phyloP scores from a whole-genome alignment of 2,888 invertebrate genomes.

The Seira musarum region DNA sequence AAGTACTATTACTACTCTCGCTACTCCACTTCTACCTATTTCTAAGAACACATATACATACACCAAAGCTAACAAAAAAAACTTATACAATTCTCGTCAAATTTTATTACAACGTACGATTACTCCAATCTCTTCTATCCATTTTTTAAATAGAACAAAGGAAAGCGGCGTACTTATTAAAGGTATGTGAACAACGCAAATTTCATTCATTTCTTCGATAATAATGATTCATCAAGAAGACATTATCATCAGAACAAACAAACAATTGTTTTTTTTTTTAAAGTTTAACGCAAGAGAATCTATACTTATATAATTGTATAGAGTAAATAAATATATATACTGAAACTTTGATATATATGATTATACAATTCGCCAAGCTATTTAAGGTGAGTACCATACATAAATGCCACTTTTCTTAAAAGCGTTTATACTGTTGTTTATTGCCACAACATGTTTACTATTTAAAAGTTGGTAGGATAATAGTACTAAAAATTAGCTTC shows the following conservation, averaged over 20 bases:
- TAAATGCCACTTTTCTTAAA: neutral
- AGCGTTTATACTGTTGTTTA: slow-evolving; percentile 3
- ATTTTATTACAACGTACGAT: neutral
- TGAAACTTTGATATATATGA: neutral
- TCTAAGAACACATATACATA: neutral
- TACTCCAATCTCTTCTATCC: slow-evolving; percentile 7
- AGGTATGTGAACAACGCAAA: neutral
- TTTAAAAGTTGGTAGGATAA: neutral
- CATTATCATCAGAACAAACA: neutral
- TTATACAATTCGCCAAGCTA: neutral
- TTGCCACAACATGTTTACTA: neutral
- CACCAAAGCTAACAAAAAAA: neutral
- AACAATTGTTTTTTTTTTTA: too few relatives aligned
- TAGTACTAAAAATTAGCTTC: too few relatives aligned
- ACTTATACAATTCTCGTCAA: neutral
- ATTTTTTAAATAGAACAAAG: neutral
- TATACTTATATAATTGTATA: neutral
- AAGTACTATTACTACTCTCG: neutral
- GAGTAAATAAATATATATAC: neutral
- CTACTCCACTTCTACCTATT: neutral
- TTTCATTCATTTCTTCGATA: neutral
- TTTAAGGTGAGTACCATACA: neutral
- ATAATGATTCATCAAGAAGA: neutral
- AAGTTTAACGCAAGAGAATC: neutral
- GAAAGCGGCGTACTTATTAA: neutral